phyloP scores from a whole-genome alignment of 2,888 invertebrate genomes.

The Rugalucina vietnamica region DNA sequence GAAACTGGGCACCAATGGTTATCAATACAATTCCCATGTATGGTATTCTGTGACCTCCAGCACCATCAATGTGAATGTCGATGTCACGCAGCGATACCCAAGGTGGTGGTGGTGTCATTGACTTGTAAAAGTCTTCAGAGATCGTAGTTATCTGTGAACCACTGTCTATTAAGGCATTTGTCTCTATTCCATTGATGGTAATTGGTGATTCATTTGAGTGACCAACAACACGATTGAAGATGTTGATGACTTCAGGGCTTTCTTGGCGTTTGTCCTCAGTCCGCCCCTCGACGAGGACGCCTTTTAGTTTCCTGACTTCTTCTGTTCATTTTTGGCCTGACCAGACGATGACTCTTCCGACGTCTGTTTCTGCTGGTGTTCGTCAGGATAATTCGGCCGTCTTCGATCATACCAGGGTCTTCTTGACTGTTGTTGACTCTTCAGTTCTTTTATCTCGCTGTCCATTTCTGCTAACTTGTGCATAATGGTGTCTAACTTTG shows the following conservation, averaged over 20 bases:
- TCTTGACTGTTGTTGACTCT: no score
- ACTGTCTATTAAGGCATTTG: background rate
- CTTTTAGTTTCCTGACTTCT: background rate
- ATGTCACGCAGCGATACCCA: background rate
- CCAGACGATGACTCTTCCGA: no score
- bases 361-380: no score
- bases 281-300: slow-evolving; percentile 6
- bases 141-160: background rate
- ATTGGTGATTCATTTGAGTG: background rate
- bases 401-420: no score
- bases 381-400: no score
- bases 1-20: background rate
- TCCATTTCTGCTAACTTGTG: no score
- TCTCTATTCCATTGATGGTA: background rate
- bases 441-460: no score
- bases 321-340: no score
- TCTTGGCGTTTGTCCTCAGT: background rate
- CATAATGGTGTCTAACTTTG: no score
- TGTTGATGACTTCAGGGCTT: background rate
- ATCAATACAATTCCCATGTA: background rate
- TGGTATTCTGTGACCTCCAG: background rate
- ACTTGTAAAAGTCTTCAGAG: background rate
- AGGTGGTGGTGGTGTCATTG: background rate
- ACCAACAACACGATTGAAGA: background rate
- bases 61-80: background rate